A percentile compares a stretch with the other conserved stretches of the same genome.
These are phyloP conservation scores for Erebia epiphron DNA, from an alignment of 2,888 invertebrate genomes.

Conservation along the genomic window DNA sequence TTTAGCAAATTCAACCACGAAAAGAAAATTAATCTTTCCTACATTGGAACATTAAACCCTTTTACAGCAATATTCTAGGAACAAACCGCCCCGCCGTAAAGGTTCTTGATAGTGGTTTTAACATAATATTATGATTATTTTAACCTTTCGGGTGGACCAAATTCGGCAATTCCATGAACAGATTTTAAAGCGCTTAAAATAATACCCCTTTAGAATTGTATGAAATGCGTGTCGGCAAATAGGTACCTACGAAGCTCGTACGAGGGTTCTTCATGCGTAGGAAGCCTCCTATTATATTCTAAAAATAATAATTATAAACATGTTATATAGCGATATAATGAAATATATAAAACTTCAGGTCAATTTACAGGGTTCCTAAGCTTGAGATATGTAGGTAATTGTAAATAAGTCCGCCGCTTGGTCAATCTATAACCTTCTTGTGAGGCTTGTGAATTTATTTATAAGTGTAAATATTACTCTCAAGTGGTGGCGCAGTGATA, in stretches of 20 bases:
- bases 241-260: neutral
- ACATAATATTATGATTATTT: neutral
- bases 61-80: no score
- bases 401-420: conserved; percentile 23
- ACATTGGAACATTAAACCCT: no score
- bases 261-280: no score
- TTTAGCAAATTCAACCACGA: no score
- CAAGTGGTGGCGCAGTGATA: no score
- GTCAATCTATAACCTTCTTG: conserved; percentile 16
- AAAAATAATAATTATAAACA: no score
- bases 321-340: no score
- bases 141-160: neutral
- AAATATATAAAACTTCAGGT: neutral
- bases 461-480: neutral
- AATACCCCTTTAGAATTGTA: neutral
- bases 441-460: conserved; percentile 18
- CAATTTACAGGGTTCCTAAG: conserved; percentile 11
- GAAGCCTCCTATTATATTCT: neutral
- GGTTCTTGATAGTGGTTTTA: no score
- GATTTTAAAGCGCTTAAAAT: neutral
- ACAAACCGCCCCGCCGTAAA: no score
- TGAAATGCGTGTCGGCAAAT: neutral
- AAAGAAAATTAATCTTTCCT: no score
- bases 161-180: neutral
- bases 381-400: conserved; percentile 25